phyloP scores from a whole-genome alignment of 2,113 vertebrate genomes.

The Hystrix cristata region DNA sequence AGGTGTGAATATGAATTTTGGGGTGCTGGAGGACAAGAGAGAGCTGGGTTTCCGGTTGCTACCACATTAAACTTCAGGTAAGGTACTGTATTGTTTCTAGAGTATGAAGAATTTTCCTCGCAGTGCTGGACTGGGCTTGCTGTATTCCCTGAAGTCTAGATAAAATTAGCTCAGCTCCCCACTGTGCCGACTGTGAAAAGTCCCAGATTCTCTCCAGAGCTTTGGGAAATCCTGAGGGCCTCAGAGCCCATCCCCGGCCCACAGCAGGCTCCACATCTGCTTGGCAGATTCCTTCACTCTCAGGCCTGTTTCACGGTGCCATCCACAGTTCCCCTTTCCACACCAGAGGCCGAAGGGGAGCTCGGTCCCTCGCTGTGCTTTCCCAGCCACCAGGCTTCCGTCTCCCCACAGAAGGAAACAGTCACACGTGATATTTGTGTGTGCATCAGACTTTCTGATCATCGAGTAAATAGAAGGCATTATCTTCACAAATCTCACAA shows the following conservation, averaged over 20 bases:
- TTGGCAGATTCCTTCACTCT: not conserved
- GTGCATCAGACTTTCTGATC: not conserved
- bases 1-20: not conserved
- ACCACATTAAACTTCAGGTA: not conserved
- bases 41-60: conserved; percentile 22
- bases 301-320: not conserved
- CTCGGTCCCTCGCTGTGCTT: not conserved
- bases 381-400: not conserved
- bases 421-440: not conserved
- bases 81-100: conserved; percentile 57
- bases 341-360: not conserved
- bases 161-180: not conserved
- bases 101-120: conserved; percentile 30
- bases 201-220: not conserved
- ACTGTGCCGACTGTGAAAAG: not conserved
- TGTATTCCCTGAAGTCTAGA: conserved; percentile 41
- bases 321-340: not conserved
- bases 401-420: not conserved
- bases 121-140: conserved; percentile 46
- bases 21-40: not conserved
- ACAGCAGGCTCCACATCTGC: no score
- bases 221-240: not conserved
- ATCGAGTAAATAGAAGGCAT: not conserved
- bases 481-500: not conserved
- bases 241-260: not conserved